Base-by-base conservation (phyloP, 2,797 vertebrate species). In the Acrocephalus scirpaceus region DNA sequence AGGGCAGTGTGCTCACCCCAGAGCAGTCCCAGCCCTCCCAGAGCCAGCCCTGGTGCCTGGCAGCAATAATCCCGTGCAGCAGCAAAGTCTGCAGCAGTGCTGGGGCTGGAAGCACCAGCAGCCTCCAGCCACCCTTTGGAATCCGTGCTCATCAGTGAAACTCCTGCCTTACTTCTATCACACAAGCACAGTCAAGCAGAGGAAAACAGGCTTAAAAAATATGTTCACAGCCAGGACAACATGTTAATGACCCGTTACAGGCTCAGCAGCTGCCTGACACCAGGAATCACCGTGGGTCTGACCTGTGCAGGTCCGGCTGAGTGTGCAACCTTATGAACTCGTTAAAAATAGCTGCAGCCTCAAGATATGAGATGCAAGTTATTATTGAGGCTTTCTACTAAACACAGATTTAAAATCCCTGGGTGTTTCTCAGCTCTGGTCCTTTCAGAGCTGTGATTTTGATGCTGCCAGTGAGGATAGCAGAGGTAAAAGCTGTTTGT, bases 401-500 rank as follows among this genome's bases (percentile, higher is more conserved):
- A 81, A 44, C 70, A 27, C 74, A 85, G 57, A 77, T 95, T 90
- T 92, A 51, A 92, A 92, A 82, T 93, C 91, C 71, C 76, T 61
- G 53, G 69, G 56, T 90, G 65, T 83, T 90, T 93, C 67, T 88
- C 62, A 47, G 84, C 80, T 69, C 72, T 71, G 77, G 77, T 77
- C 87, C 74, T 96, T 93, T 83, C 83, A 92, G 74, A 65, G 56
- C 72, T 90, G 78, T 50, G 71, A 48, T 93, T 92, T 94, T 92
- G 85, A 72, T 85, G 93, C 91, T 88, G 85, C 81, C 82, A 82
- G 78, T 36, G 85, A 91, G 89, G 89, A 91, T 12, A 88, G 90
- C 75, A 69, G 88, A 95, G 92, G 91, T 96, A 94, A 85, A 95
- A 91, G 73, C 93, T 91, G 81, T 96, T 95, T 95, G 93, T 90